Evolutionary conservation across 2,113 vertebrate genomes (phyloP), one percentile per base, ranked within the genome.

Genomic region (Albula goreensis): DNA sequence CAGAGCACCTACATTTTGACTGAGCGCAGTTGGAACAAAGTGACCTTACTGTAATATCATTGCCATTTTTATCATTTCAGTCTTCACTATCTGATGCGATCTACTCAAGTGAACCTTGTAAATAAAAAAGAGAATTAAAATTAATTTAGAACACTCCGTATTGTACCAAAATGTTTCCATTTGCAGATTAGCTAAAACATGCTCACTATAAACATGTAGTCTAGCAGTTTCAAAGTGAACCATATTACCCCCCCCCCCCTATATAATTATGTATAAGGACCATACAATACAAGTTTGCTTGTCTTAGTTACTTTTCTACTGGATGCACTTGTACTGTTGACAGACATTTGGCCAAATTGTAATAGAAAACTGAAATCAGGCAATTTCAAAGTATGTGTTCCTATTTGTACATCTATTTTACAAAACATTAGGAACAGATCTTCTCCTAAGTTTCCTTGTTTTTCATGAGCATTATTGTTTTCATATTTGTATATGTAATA

Each of bases 1-100:
- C 11, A 82, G 81, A 57, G 53, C 53, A 41, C 25, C 25, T 31
- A 53, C 22, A 74, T 10, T 50, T 70, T 63, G 78, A 50, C 8
- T 70, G 12, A 51, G 22, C 22, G 9, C 22, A 78, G 80, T 82
- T 86, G 63, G 50, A 83, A 78, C 70, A 60, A 81, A 86, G 81
- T 83, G 80, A 70, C 85, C 85, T 86, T 86, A 83, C 48, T 15
- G 41, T 85, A 56, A 12, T 57, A 63, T 85, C 53, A 13, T 50
- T 53, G 11, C 50, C 49, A 78, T 66, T 85, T 57, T 83, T 22
- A 49, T 60, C 51, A 31, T 74, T 31, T 31, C 60, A 77, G 19
- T 22, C 51, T 48, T 60, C 74, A 78, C 77, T 48, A 11, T 78
- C 12, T 79, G 48, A 74, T 31, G 41, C 60, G 77, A 50, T 49